phyloP scores from a whole-genome alignment of 2,797 vertebrate genomes.

The Bucorvus abyssinicus region DNA sequence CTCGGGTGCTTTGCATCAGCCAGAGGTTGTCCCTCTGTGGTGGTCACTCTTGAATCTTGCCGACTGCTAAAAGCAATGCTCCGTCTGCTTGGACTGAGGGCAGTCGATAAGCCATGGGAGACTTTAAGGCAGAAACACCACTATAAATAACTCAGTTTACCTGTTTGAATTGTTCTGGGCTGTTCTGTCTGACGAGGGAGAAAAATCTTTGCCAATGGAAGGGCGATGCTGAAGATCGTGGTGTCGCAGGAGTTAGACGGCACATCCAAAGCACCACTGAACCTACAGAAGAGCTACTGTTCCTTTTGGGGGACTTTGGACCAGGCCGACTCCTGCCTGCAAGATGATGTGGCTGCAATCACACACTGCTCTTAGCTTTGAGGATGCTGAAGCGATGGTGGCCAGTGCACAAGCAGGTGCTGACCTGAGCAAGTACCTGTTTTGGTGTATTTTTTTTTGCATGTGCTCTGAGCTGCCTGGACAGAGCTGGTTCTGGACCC shows the following conservation, averaged over 20 bases:
- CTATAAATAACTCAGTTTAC: neutral
- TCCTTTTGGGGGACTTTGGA: neutral
- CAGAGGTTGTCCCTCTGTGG: neutral
- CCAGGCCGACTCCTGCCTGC: neutral
- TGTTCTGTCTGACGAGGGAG: neutral
- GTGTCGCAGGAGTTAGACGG: neutral
- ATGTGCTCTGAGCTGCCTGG: neutral
- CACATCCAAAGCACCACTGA: neutral
- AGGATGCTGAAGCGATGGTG: neutral
- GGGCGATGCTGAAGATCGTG: accelerated
- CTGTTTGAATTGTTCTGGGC: neutral
- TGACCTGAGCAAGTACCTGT: neutral
- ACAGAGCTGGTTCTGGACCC: neutral
- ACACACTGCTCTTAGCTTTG: accelerated
- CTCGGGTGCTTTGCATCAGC: neutral
- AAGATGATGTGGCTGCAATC: neutral
- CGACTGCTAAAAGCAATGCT: neutral
- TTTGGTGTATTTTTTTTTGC: neutral
- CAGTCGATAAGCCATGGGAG: neutral
- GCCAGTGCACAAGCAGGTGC: neutral
- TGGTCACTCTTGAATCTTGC: neutral
- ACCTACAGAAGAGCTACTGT: neutral
- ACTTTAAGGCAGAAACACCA: neutral
- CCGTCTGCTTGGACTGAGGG: neutral
- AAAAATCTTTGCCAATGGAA: neutral